These are phyloP conservation scores for Sceliomorpha sp. DNA, from an alignment of 2,888 invertebrate genomes.

Conservation along the genomic window DNA sequence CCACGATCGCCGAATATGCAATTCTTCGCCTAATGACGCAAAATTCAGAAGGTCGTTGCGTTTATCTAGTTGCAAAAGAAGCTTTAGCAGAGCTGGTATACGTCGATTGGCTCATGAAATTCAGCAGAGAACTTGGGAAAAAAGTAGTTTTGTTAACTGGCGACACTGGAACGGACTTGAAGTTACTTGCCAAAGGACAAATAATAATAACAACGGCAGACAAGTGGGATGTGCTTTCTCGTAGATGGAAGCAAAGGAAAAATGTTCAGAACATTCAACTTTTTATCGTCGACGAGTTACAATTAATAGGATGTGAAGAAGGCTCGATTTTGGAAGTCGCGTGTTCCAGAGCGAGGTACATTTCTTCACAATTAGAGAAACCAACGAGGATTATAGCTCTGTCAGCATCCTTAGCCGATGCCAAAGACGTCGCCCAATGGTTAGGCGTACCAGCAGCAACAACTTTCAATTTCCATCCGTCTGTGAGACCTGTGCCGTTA, in stretches of 20 bases:
- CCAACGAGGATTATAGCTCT: slow-evolving; percentile 96
- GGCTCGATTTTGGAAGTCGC: slow-evolving; percentile 97
- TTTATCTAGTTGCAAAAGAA: slow-evolving; percentile 96
- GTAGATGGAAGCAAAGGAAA: slow-evolving; percentile 99
- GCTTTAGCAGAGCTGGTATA: slow-evolving; percentile 94
- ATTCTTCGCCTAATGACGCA: slow-evolving; percentile 91
- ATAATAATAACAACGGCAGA: slow-evolving; percentile 98
- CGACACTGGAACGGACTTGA: slow-evolving; percentile 98
- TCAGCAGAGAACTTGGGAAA: slow-evolving; percentile 89
- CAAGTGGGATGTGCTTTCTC: slow-evolving; percentile 98
- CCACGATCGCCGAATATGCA: slow-evolving; percentile 97
- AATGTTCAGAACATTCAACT: slow-evolving; percentile 98
- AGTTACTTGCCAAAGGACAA: slow-evolving; percentile 94
- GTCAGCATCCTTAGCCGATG: slow-evolving; percentile 96
- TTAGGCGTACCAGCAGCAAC: slow-evolving; percentile 95
- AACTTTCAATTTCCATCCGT: slow-evolving; percentile 99
- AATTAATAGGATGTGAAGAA: slow-evolving; percentile 93
- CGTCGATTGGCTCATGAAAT: slow-evolving; percentile 95
- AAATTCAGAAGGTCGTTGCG: slow-evolving; percentile 90
- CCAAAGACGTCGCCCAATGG: slow-evolving; percentile 97
- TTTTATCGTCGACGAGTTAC: slow-evolving; percentile 98
- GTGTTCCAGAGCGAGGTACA: slow-evolving; percentile 96
- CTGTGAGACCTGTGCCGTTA: slow-evolving; percentile 95
- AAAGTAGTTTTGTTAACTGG: slow-evolving; percentile 96
- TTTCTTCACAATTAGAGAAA: slow-evolving; percentile 94